Evolutionary conservation across 2,797 vertebrate species (phyloP).

Genomic region (Rachycentron canadum): DNA sequence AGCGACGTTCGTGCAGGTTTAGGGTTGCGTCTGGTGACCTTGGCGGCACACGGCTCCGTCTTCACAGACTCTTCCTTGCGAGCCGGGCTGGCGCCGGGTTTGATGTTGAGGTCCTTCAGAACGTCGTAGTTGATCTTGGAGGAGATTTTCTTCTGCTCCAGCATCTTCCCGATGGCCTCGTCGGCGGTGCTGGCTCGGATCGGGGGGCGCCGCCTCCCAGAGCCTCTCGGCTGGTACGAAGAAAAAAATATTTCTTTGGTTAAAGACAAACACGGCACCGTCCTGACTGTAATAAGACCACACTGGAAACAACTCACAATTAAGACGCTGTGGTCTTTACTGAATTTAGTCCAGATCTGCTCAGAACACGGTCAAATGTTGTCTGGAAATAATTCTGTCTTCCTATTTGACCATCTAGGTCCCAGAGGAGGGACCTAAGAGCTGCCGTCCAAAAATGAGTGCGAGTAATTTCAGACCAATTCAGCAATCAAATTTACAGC

Average conservation of each 20-base stretch:
- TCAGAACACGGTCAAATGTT: constrained; percentile 23
- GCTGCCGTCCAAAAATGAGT: background rate
- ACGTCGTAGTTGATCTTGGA: constrained; percentile 99
- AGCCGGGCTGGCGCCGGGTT: constrained; percentile 81
- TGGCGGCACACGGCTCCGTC: constrained; percentile 68
- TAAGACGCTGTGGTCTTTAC: background rate
- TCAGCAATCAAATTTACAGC: constrained; percentile 5
- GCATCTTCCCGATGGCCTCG: constrained; percentile 97
- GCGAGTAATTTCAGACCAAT: constrained; percentile 8
- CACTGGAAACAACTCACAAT: background rate
- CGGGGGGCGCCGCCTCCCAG: constrained; percentile 83
- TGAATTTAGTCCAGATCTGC: background rate
- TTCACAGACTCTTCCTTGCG: constrained; percentile 55
- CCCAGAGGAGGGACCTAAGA: background rate
- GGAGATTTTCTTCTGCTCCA: constrained; percentile 97
- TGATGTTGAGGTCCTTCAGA: constrained; percentile 91
- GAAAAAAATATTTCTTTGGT: background rate
- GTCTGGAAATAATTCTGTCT: constrained; percentile 12
- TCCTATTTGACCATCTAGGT: background rate
- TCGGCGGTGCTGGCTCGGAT: constrained; percentile 94
- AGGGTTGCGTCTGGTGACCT: constrained; percentile 75
- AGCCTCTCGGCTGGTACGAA: constrained; percentile 83
- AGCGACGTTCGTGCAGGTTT: constrained; percentile 73
- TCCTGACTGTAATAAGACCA: background rate
- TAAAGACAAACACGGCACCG: background rate